phyloP scores from a whole-genome alignment of 2,888 invertebrate genomes.

The Drosophila anomalipes region DNA sequence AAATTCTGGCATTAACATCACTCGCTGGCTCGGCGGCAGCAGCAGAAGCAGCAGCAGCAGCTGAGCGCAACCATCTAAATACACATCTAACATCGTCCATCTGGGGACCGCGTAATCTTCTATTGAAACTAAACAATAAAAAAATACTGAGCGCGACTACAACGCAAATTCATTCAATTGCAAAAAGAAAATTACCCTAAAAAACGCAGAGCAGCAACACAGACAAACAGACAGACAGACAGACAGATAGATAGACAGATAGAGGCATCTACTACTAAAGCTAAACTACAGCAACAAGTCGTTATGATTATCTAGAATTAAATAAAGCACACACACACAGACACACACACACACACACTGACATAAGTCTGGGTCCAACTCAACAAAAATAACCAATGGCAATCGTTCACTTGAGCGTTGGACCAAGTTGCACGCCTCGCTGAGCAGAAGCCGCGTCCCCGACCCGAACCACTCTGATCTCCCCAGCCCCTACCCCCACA shows the following conservation, averaged over 20 bases:
- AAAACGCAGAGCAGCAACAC: conserved; percentile 45
- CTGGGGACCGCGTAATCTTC: conserved; percentile 70
- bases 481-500: background rate
- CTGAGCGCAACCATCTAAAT: conserved; percentile 79
- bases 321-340: conserved; percentile 61
- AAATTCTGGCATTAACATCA: conserved; percentile 57
- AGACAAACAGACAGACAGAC: conserved; percentile 19
- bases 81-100: conserved; percentile 65
- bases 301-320: conserved; percentile 80
- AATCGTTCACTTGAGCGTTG: conserved; percentile 68
- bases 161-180: conserved; percentile 83
- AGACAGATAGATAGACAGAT: conserved; percentile 36
- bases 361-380: conserved; percentile 40
- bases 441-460: conserved; percentile 69
- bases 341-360: conserved; percentile 8
- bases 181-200: conserved; percentile 80
- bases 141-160: conserved; percentile 49
- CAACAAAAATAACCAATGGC: conserved; percentile 61
- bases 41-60: conserved; percentile 50
- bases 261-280: conserved; percentile 46
- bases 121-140: conserved; percentile 71
- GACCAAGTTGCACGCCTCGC: conserved; percentile 82
- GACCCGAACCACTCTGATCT: conserved; percentile 28
- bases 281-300: conserved; percentile 66
- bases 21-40: conserved; percentile 23